Conservation (phyloP, 2,888 invertebrate species). For the Halictus ligatus region DNA sequence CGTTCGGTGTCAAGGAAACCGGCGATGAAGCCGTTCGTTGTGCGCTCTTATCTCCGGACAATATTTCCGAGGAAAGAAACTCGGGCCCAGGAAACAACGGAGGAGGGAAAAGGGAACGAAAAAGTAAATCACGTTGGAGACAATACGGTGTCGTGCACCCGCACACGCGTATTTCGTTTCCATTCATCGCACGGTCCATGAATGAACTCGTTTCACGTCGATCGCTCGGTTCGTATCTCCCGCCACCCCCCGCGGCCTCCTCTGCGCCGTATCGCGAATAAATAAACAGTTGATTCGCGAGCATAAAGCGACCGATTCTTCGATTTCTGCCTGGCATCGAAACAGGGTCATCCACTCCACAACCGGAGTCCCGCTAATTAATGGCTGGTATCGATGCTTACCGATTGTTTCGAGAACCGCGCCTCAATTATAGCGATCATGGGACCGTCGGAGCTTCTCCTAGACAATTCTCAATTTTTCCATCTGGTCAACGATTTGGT, state of each 20-base stretch:
- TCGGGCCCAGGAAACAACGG: neutral
- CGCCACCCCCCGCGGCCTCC: neutral
- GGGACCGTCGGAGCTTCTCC: neutral
- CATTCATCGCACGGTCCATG: conserved; percentile 69
- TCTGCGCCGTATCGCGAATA: conserved; percentile 57
- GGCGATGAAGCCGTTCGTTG: conserved; percentile 30
- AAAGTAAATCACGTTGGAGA: conserved; percentile 21
- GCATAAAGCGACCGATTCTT: conserved; percentile 66
- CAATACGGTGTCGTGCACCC: conserved; percentile 54
- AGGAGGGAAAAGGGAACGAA: conserved; percentile 14
- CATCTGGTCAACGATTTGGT: neutral
- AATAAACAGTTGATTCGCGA: conserved; percentile 67
- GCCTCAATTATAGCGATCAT: neutral
- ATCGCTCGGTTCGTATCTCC: conserved; percentile 67
- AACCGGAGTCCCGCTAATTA: conserved; percentile 53
- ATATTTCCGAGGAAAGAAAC: conserved; percentile 25
- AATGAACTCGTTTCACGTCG: conserved; percentile 75
- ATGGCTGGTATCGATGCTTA: conserved; percentile 40
- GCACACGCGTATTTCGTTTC: conserved; percentile 53
- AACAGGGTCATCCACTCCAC: conserved; percentile 7
- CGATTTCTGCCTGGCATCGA: conserved; percentile 18
- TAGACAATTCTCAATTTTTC: neutral
- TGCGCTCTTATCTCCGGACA: conserved; percentile 38
- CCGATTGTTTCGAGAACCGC: conserved; percentile 1
- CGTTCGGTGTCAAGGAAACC: conserved; percentile 1